Evolutionary conservation across 2,888 invertebrate species (phyloP).

Genomic region (Mycalesis mineus): DNA sequence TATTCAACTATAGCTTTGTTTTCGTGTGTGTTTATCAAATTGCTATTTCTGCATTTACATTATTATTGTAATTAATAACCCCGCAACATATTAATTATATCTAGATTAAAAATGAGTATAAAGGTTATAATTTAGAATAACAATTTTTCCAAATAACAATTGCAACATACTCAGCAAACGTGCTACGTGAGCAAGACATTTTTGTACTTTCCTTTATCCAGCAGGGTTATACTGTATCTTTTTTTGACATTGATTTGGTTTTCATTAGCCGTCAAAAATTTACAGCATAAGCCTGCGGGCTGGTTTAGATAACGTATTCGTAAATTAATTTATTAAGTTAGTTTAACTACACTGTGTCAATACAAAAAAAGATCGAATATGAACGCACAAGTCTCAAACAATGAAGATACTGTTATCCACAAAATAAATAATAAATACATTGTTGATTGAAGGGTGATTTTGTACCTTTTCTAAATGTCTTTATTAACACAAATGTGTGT

Average conservation of each 20-base stretch:
- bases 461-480: no score
- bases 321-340: slow-evolving; percentile 29
- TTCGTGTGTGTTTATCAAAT: not conserved
- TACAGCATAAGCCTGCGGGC: slow-evolving; percentile 27
- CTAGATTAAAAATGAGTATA: slow-evolving; percentile 65
- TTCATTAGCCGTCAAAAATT: not conserved
- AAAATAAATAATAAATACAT: no score
- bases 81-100: slow-evolving; percentile 34
- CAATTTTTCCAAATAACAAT: slow-evolving; percentile 44
- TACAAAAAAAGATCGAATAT: slow-evolving; percentile 24
- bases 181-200: slow-evolving; percentile 70
- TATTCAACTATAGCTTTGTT: no score
- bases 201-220: slow-evolving; percentile 64
- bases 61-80: not conserved
- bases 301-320: slow-evolving; percentile 45
- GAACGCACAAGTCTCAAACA: no score
- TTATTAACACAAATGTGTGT: no score
- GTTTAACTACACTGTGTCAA: slow-evolving; percentile 48
- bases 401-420: no score
- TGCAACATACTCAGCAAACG: slow-evolving; percentile 55
- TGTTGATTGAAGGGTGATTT: no score
- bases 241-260: not conserved
- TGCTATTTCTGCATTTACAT: not conserved
- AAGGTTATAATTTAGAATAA: slow-evolving; percentile 42
- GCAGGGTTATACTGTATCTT: not conserved